phyloP scores from a whole-genome alignment of 1,140 invertebrate genomes.

The Drosophila ohnishii region DNA sequence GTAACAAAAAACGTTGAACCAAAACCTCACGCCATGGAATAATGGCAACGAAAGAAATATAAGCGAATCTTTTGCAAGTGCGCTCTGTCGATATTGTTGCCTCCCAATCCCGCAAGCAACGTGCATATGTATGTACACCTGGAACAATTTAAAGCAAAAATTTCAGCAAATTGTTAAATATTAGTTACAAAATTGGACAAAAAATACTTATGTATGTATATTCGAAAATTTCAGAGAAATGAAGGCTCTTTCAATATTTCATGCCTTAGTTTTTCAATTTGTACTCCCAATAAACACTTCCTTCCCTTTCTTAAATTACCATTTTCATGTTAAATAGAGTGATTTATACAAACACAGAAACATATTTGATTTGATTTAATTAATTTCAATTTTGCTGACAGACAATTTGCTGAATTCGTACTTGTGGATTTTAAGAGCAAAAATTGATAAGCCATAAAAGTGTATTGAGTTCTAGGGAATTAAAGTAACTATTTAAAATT shows the following conservation, averaged over 20 bases:
- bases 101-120: slow-evolving; percentile 14
- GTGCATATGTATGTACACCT: slow-evolving; percentile 22
- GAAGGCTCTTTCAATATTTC: not conserved
- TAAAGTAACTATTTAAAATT: not conserved
- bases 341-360: too few species aligned
- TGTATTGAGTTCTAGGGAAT: not conserved
- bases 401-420: too few species aligned
- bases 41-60: slow-evolving; percentile 29
- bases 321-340: too few species aligned
- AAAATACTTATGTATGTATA: too few species aligned
- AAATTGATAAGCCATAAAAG: not conserved
- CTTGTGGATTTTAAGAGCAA: too few species aligned
- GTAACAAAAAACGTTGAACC: slow-evolving; percentile 18
- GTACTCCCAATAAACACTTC: too few species aligned
- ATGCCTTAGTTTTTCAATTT: not conserved
- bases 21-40: slow-evolving; percentile 33
- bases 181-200: not conserved
- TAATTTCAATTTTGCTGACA: not conserved
- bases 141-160: not conserved
- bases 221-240: not conserved
- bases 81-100: slow-evolving; percentile 43
- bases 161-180: not conserved
- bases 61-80: slow-evolving; percentile 44
- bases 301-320: too few species aligned
- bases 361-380: too few species aligned